Evolutionary conservation across 2,888 invertebrate genomes (phyloP).

Genomic region (Atherix ibis): DNA sequence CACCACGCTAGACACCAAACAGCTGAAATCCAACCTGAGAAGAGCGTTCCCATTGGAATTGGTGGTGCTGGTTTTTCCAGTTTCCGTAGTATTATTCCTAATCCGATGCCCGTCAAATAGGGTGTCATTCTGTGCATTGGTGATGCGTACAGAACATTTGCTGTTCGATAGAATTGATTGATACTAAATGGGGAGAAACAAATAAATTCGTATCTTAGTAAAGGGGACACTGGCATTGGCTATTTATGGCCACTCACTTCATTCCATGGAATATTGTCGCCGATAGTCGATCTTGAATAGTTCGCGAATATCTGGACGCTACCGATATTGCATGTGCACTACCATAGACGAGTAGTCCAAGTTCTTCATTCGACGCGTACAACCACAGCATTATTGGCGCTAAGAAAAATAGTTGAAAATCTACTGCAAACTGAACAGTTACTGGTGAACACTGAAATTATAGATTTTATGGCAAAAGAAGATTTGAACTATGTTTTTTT

Average conservation of each 20-base stretch:
- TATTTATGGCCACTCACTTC: slow-evolving; percentile 37
- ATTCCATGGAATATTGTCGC: slow-evolving; percentile 51
- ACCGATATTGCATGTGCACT: slow-evolving; percentile 41
- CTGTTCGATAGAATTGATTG: slow-evolving; percentile 51
- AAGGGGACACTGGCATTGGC: too few relatives aligned
- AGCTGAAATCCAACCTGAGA: slow-evolving; percentile 21
- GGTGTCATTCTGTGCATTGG: slow-evolving; percentile 48
- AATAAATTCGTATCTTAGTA: too few relatives aligned
- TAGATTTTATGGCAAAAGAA: too few relatives aligned
- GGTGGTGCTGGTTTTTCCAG: slow-evolving; percentile 1
- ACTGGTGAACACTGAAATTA: slow-evolving; percentile 53
- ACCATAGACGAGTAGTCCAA: slow-evolving; percentile 40
- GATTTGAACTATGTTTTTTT: too few relatives aligned
- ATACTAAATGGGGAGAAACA: too few relatives aligned
- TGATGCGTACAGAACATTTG: slow-evolving; percentile 45
- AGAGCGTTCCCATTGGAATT: slow-evolving; percentile 6
- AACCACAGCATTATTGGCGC: slow-evolving; percentile 50
- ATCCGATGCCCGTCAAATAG: slow-evolving; percentile 45
- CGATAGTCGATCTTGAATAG: slow-evolving; percentile 44
- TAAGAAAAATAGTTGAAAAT: slow-evolving; percentile 53
- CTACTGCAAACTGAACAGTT: slow-evolving; percentile 56
- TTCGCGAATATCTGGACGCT: slow-evolving; percentile 45
- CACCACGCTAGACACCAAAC: slow-evolving; percentile 30
- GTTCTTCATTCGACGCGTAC: slow-evolving; percentile 37
- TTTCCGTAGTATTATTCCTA: slow-evolving; percentile 36